A percentile compares a stretch with the other conserved stretches of the same genome.
Conservation (phyloP, 1,140 invertebrate genomes). For the Battus philenor region DNA sequence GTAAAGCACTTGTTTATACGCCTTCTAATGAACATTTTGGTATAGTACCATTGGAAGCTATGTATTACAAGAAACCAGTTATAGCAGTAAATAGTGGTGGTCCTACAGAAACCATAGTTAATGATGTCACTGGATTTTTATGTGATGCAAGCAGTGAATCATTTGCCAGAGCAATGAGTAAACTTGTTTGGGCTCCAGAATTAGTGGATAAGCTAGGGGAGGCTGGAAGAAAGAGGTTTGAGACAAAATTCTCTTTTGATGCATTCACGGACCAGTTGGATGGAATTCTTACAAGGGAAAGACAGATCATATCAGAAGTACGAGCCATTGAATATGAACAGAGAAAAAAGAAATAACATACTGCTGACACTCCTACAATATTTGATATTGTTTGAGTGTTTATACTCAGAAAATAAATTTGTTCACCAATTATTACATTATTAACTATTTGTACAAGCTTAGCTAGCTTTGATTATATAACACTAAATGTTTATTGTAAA, state of each 20-base stretch:
- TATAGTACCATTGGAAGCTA: slow-evolving; percentile 99
- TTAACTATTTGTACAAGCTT: too few species aligned
- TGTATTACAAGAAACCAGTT: slow-evolving; percentile 95
- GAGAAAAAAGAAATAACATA: slow-evolving; percentile 62
- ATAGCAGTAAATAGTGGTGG: slow-evolving; percentile 97
- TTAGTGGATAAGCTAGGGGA: slow-evolving; percentile 81
- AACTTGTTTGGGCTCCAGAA: slow-evolving; percentile 78
- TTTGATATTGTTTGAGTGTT: slow-evolving; percentile 70
- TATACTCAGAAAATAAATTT: too few species aligned
- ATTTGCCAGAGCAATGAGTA: slow-evolving; percentile 89
- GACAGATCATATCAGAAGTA: slow-evolving; percentile 56
- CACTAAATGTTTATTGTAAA: too few species aligned
- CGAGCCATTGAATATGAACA: slow-evolving; percentile 57
- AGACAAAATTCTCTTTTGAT: slow-evolving; percentile 87
- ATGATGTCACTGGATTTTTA: slow-evolving; percentile 94
- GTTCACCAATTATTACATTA: too few species aligned
- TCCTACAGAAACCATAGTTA: slow-evolving; percentile 93
- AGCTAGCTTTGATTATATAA: too few species aligned
- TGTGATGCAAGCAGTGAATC: slow-evolving; percentile 81
- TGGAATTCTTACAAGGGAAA: slow-evolving; percentile 75
- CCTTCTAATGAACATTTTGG: slow-evolving; percentile 99
- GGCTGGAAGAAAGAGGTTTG: slow-evolving; percentile 82
- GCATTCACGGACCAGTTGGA: slow-evolving; percentile 84
- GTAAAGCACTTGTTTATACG: slow-evolving; percentile 93
- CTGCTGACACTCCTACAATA: slow-evolving; percentile 59